A percentile compares a stretch with the other conserved stretches of the same genome.
Evolutionary conservation across 2,888 invertebrate species (phyloP).

Genomic region (Caenorhabditis becei): DNA sequence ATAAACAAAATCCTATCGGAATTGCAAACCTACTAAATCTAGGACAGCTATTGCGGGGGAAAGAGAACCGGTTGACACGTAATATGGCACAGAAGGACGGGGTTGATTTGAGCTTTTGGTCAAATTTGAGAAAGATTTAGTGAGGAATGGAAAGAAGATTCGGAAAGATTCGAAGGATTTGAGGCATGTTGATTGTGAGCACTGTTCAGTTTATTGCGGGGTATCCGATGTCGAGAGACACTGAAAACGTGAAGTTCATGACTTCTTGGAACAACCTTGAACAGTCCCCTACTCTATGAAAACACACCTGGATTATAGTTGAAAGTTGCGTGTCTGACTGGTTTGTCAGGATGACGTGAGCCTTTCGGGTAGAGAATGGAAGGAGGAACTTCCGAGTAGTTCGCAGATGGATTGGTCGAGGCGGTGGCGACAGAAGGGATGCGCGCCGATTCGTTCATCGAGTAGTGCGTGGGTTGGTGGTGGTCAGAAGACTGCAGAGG

Average conservation of each 20-base stretch:
- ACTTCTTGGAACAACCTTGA: conserved; percentile 45
- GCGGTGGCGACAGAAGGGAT: conserved; percentile 42
- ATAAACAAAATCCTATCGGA: conserved; percentile 40
- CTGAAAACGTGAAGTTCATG: too few species aligned
- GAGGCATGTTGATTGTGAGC: conserved; percentile 32
- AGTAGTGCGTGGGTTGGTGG: conserved; percentile 5
- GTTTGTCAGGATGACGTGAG: conserved; percentile 59
- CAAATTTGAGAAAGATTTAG: conserved; percentile 13
- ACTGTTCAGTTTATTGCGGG: conserved; percentile 75
- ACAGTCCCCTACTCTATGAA: conserved; percentile 8
- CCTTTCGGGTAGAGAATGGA: conserved; percentile 48
- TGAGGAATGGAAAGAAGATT: not conserved
- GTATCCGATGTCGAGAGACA: conserved; percentile 76
- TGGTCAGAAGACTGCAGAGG: conserved; percentile 81
- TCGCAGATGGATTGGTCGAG: conserved; percentile 18
- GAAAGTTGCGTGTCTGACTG: conserved; percentile 57
- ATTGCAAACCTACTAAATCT: conserved; percentile 31
- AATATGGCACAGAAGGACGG: conserved; percentile 34
- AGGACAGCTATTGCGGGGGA: conserved; percentile 33
- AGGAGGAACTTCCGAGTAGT: conserved; percentile 50
- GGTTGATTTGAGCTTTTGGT: conserved; percentile 1
- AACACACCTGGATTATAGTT: conserved; percentile 63
- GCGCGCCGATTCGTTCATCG: conserved; percentile 25
- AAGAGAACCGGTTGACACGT: conserved; percentile 47
- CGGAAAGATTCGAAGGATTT: conserved; percentile 7